Percentiles rank a stretch among this genome's conserved stretches.
phyloP scores from a whole-genome alignment of 1,140 invertebrate genomes.

The Wiebesia pumilae region DNA sequence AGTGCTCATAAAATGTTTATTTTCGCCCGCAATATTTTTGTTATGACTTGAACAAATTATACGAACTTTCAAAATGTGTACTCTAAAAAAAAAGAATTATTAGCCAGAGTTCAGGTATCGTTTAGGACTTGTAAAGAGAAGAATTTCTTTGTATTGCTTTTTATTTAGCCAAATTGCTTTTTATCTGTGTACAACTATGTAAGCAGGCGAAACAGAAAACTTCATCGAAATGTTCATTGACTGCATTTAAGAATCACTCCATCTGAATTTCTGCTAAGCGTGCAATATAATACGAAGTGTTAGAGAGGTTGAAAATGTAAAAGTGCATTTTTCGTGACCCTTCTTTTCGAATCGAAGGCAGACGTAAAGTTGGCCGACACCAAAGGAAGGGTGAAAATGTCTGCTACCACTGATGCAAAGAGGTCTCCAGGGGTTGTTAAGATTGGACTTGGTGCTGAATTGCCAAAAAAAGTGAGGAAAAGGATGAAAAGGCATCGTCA shows the following conservation, averaged over 20 bases:
- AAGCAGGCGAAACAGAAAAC: too few relatives aligned
- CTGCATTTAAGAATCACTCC: not conserved
- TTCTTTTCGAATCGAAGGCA: not conserved
- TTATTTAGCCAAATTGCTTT: too few relatives aligned
- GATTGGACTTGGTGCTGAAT: conserved; percentile 45
- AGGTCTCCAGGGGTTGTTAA: conserved; percentile 42
- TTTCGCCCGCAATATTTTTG: too few relatives aligned
- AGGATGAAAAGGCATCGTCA: conserved; percentile 33
- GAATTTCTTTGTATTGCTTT: too few relatives aligned
- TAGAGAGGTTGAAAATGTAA: not conserved
- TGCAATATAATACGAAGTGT: too few relatives aligned
- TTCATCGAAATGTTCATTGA: too few relatives aligned
- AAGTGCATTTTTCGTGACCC: not conserved
- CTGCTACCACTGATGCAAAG: conserved; percentile 23
- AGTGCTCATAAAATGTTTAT: too few relatives aligned
- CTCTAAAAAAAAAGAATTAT: too few relatives aligned
- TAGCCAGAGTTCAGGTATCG: too few relatives aligned
- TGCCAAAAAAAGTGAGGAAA: conserved; percentile 37
- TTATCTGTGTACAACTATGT: too few relatives aligned
- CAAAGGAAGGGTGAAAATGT: conserved; percentile 4
- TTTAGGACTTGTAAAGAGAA: too few relatives aligned
- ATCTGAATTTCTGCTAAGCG: not conserved
- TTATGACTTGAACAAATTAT: too few relatives aligned
- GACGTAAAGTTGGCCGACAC: not conserved
- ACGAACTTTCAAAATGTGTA: not conserved